Evolutionary conservation across 2,888 invertebrate genomes (phyloP), one percentile per base, ranked within the genome.

Genomic region (Hydrotaea cyrtoneurina): DNA sequence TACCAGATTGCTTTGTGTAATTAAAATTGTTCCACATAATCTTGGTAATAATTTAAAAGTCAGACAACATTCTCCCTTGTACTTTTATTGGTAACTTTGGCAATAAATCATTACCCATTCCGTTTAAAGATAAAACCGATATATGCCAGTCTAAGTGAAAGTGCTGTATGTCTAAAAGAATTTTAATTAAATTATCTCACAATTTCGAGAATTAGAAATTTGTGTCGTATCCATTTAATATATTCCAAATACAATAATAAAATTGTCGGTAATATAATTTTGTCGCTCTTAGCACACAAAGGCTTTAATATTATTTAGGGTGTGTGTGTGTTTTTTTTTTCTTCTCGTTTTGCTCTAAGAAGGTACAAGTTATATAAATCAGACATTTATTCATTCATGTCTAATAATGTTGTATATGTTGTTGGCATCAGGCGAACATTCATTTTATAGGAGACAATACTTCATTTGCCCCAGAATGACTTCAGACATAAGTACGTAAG

Each of bases 381-480:
- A 59, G 4, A 15, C 59, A 59, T 26, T 59, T 15, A 59, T 59
- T 26, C 26, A 13, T 39, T 59, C 26, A 59, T 43, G 7, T 43
- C 13, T 10, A 7, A 43, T 43, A 43, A 7, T 7, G 26, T 26
- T 23, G 23, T 21, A 43, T 10, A 50, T 50, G n/a, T n/a, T n/a
- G n/a, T n/a, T n/a, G n/a, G n/a, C n/a, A n/a, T 3, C n/a, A 31
- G 31, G 5, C 31, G 7, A 7, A 5, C 11, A 15, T 8, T n/a
- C 36, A 62, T 36, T 15, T 62, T 0, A 15, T 10, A 11, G 13
- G 3, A 39, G 5, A 36, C 31, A n/a, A 62, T 21, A 62, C 62
- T 31, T 62, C 31, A 62, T 36, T 62, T 62, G 4, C n/a, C 26
- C 26, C 26, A n/a, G 62, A 62, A 36, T 62, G 62, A 62, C 62